Conservation (phyloP, 1,140 invertebrate genomes). For the Apis cerana region DNA sequence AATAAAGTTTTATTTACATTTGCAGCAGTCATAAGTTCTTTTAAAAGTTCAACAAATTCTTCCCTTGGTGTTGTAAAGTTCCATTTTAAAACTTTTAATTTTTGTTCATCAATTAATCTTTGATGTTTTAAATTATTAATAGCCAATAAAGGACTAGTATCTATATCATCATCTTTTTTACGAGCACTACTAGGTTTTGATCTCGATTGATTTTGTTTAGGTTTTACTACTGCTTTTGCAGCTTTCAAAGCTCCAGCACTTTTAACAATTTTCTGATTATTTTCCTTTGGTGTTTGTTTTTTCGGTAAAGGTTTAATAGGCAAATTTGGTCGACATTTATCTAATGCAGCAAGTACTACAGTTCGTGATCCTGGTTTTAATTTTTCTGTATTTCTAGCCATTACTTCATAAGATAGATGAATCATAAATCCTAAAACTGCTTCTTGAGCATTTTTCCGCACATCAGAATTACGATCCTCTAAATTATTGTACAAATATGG, state of each 20-base stretch:
- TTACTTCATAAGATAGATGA: conserved; percentile 92
- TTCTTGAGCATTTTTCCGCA: conserved; percentile 94
- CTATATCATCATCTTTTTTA: conserved; percentile 94
- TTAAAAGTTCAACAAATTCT: conserved; percentile 96
- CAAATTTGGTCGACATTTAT: conserved; percentile 92
- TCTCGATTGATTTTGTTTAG: conserved; percentile 50
- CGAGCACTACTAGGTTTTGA: conserved; percentile 80
- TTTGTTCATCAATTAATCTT: conserved; percentile 94
- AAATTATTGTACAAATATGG: conserved; percentile 91
- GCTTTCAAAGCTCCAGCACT: conserved; percentile 81
- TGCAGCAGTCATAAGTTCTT: conserved; percentile 94
- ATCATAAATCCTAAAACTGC: conserved; percentile 96
- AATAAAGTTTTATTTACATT: conserved; percentile 93
- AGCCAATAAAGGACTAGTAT: conserved; percentile 90
- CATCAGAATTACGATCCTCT: conserved; percentile 95
- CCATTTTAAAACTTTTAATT: conserved; percentile 96
- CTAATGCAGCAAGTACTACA: conserved; percentile 89
- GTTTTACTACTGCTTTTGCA: conserved; percentile 78
- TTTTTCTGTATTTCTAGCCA: conserved; percentile 90
- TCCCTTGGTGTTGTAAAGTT: conserved; percentile 96
- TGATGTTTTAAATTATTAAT: conserved; percentile 95
- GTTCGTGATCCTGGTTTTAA: conserved; percentile 94
- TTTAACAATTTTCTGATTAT: conserved; percentile 80
- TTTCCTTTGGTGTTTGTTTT: conserved; percentile 82
- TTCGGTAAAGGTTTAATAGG: conserved; percentile 90